Percentiles rank a stretch among this genome's conserved stretches.
Conservation (phyloP, 2,888 invertebrate genomes). For the Andrena trimmerana region DNA sequence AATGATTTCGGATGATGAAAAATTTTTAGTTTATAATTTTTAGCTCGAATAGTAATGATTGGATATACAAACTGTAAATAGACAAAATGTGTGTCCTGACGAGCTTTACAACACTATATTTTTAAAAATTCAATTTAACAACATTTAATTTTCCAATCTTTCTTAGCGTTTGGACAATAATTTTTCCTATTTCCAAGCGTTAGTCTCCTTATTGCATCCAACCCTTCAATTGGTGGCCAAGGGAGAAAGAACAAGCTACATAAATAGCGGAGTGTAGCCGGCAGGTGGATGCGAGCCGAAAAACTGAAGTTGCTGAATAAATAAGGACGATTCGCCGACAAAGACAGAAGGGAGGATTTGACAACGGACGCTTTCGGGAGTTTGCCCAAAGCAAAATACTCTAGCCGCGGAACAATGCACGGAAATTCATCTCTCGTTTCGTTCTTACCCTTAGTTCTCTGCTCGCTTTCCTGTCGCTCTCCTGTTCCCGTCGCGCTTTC, state of each 20-base stretch:
- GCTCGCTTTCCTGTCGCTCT: constrained; percentile 7
- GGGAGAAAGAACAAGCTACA: neutral
- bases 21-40: too few species aligned
- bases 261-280: neutral
- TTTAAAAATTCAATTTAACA: too few species aligned
- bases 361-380: constrained; percentile 36
- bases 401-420: constrained; percentile 49
- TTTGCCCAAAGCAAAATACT: constrained; percentile 44
- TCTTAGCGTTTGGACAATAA: too few species aligned
- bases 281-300: neutral
- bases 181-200: too few species aligned
- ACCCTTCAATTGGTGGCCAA: neutral
- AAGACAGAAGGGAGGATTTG: constrained; percentile 16
- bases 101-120: too few species aligned
- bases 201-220: too few species aligned
- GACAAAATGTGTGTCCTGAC: too few species aligned
- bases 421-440: constrained; percentile 42
- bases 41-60: too few species aligned
- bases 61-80: too few species aligned
- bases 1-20: too few species aligned
- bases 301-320: constrained; percentile 21
- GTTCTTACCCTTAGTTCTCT: neutral
- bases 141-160: too few species aligned
- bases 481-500: constrained; percentile 4
- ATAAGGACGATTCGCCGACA: constrained; percentile 2